Percentiles rank a stretch among this genome's conserved stretches.
These are phyloP conservation scores for Brachypteracias leptosomus DNA, from an alignment of 2,113 vertebrate species.

Conservation along the genomic window DNA sequence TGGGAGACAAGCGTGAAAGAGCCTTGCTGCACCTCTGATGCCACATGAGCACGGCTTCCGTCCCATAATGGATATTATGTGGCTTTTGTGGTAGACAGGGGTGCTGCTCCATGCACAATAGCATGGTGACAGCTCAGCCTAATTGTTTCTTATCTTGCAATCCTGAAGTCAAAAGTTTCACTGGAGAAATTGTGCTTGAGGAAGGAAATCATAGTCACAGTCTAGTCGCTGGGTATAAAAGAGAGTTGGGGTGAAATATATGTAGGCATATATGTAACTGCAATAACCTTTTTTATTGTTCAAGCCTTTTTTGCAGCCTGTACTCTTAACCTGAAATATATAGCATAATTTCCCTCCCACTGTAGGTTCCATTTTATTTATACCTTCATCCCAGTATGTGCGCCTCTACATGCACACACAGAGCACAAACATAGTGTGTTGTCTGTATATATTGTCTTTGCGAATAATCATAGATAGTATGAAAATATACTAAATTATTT, in stretches of 20 bases:
- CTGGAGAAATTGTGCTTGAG: background rate
- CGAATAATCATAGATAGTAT: background rate
- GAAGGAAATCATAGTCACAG: background rate
- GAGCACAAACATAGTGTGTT: background rate
- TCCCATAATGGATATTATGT: background rate
- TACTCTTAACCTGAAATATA: background rate
- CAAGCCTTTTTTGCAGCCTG: background rate
- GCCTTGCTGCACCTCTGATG: background rate
- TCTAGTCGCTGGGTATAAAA: background rate
- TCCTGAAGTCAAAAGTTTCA: background rate
- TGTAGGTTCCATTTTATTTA: background rate
- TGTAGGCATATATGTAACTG: background rate
- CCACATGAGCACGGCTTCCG: accelerated
- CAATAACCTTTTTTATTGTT: background rate
- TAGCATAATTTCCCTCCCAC: background rate
- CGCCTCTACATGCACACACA: background rate
- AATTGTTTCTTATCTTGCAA: background rate
- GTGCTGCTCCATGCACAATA: background rate
- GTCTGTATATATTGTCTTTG: background rate
- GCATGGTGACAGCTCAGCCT: background rate
- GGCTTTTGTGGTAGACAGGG: background rate
- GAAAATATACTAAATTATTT: background rate
- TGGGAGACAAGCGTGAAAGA: background rate
- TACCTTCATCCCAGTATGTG: background rate
- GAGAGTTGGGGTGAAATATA: background rate